phyloP scores from a whole-genome alignment of 2,797 vertebrate species.

The Lophotriccus pileatus region DNA sequence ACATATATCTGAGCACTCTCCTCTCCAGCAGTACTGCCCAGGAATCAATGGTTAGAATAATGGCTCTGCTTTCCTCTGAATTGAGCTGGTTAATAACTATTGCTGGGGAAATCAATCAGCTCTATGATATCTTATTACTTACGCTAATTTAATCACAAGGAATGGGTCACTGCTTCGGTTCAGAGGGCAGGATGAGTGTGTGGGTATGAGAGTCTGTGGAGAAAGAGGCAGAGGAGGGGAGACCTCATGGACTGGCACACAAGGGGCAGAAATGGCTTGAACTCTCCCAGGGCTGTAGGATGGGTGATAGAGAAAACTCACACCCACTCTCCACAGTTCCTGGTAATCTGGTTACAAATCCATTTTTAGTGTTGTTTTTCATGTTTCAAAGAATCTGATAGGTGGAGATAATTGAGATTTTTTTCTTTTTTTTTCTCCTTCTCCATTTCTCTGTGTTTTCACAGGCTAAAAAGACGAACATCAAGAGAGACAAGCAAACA shows the following conservation, averaged over 20 bases:
- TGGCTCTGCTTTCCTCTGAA: conserved; percentile 86
- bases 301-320: neutral
- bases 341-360: neutral
- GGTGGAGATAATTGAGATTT: neutral
- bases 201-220: neutral
- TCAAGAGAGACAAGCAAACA: neutral
- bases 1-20: conserved; percentile 53
- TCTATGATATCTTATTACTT: conserved; percentile 98
- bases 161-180: conserved; percentile 89
- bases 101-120: conserved; percentile 92
- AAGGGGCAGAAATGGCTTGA: neutral
- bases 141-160: conserved; percentile 97
- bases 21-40: conserved; percentile 64
- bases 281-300: neutral
- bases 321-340: neutral
- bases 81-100: conserved; percentile 91
- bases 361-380: neutral
- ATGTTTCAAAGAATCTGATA: neutral
- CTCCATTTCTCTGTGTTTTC: neutral
- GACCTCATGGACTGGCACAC: neutral
- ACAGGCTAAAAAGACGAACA: neutral
- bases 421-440: neutral
- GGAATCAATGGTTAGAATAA: conserved; percentile 93
- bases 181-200: conserved; percentile 75
- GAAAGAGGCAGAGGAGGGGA: neutral